These are phyloP conservation scores for Agrochola litura DNA, from an alignment of 2,888 invertebrate genomes.

Conservation along the genomic window DNA sequence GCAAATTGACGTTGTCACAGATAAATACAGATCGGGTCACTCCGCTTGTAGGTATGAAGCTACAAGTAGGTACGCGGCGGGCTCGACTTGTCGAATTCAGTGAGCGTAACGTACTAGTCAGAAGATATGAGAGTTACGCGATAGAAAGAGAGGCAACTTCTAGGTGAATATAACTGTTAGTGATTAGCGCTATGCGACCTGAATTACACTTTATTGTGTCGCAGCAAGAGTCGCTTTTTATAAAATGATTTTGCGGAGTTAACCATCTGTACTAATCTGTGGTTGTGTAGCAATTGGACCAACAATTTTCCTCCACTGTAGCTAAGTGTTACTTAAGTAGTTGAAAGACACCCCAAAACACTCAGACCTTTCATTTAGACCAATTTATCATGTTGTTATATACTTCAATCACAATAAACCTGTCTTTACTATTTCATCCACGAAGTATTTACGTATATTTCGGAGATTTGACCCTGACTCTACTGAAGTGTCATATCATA, in stretches of 20 bases:
- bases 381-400: background rate
- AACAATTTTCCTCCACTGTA: background rate
- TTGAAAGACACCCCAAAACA: background rate
- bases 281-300: background rate
- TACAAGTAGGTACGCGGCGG: no score
- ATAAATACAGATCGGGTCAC: no score
- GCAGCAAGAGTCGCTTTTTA: no score
- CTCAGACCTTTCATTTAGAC: background rate
- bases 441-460: conserved; percentile 19
- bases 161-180: no score
- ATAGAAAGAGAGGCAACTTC: no score
- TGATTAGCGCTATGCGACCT: no score
- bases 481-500: background rate
- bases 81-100: no score
- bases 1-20: background rate
- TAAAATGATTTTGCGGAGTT: no score
- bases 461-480: conserved; percentile 23
- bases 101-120: no score
- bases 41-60: no score
- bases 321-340: background rate
- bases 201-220: no score
- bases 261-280: background rate
- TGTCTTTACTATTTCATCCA: background rate
- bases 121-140: no score
- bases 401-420: background rate